Evolutionary conservation across 2,888 invertebrate species (phyloP), one percentile per base, ranked within the genome.

Genomic region (Seira musarum): DNA sequence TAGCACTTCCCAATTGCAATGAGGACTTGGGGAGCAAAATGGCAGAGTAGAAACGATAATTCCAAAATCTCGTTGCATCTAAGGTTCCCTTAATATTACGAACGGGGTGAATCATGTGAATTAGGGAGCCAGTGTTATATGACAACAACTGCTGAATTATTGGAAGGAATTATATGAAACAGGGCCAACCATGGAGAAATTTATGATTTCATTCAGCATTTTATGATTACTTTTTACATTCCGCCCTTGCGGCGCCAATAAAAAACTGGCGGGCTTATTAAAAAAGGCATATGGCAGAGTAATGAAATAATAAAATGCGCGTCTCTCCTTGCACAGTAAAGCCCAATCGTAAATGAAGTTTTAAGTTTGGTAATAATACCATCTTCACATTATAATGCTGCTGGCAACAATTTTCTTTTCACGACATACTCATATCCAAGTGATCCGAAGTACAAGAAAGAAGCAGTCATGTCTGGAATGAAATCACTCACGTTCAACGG

Each of bases 141-240:
- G 2, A 21, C 21, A 21, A 15, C 19, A 60, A 60, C 60, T 8
- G 3, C 10, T 21, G 21, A 60, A 60, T 21, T 60, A 60, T 60
- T 60, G 60, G 60, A 21, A 21, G 60, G 22, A 60, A 60, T 60
- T 60, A 60, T 19, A 60, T 8, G 22, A 60, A 15, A 21, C 60
- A 60, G n/a, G 60, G 60, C 60, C 60, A 60, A 21, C 60, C 60
- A 60, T 60, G 60, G 22, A 19, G 22, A 60, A 53, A 60, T 60
- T 60, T 60, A 60, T 60, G 60, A 60, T 60, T 60, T 60, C 60
- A 60, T 60, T 60, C 60, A 19, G 60, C 60, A 60, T 60, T 60
- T 60, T 60, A 60, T 60, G 60, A 60, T 60, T 60, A 60, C 60
- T 8, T 60, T 60, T 60, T 60, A 49, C 49, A 49, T 49, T 60